Evolutionary conservation across 2,888 invertebrate genomes (phyloP), one percentile per base, ranked within the genome.

Genomic region (Lymantria monacha): DNA sequence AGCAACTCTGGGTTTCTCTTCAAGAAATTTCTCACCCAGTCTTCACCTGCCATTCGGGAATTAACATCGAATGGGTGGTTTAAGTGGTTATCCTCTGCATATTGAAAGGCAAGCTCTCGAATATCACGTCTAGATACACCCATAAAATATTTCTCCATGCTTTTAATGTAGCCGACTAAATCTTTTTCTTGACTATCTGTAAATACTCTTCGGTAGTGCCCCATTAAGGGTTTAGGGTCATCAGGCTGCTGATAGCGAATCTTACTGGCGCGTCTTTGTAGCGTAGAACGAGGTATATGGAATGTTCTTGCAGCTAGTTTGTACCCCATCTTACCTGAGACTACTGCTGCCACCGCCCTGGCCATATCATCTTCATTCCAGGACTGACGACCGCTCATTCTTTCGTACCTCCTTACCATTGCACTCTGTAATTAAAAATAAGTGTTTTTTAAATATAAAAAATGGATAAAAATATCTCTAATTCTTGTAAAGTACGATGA

Each of bases 301-400:
- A 83, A 91, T 55, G 90, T 91, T 40, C 91, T 71, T 44, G 91
- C 91, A 10, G 91, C 91, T 30, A 91, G 74, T 63, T 91, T 91
- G 79, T 91, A 91, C 33, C 91, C 91, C 91, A 91, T 91, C 74
- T 91, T 90, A 57, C 91, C 91, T 44, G 89, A 87, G 9, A 91
- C 88, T 15, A 91, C 91, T 48, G 91, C 90, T 15, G 85, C 88
- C n/a, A 91, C 91, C 13, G 91, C 91, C 63, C 81, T 85, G 45
- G 91, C 89, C 91, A 91, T 91, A 53, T 91, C 91, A 59, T 88
- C 88, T 64, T 91, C 91, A 60, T 79, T 91, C 91, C 91, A 91
- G 56, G 89, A 85, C 80, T 90, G 91, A 56, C 91, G 86, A 55
- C 91, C 91, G 66, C 89, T 90, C 83, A 90, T 85, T 71, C 91